phyloP scores from a whole-genome alignment of 1,140 invertebrate genomes.

The Galendromus occidentalis region DNA sequence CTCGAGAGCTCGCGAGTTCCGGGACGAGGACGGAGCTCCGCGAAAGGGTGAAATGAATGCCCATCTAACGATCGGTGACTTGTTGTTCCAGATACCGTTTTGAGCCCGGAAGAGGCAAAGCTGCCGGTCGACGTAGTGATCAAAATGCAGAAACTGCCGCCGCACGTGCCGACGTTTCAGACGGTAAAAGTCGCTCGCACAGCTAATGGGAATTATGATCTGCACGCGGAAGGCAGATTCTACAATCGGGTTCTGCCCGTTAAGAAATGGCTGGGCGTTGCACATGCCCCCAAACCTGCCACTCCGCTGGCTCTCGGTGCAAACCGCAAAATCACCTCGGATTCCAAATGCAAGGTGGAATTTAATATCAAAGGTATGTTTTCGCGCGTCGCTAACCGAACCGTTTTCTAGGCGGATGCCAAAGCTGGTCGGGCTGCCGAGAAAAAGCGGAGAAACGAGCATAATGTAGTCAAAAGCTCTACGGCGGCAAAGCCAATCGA shows the following conservation, averaged over 20 bases:
- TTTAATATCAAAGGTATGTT: constrained; percentile 11
- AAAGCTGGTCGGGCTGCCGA: too few relatives aligned
- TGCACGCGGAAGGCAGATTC: constrained; percentile 3
- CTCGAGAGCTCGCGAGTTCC: too few relatives aligned
- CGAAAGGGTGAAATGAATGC: too few relatives aligned
- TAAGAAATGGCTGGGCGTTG: constrained; percentile 9
- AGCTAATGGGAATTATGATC: constrained; percentile 9
- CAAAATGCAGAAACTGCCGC: constrained; percentile 3
- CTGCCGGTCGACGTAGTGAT: neutral
- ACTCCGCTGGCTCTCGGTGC: neutral
- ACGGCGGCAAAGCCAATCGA: too few relatives aligned
- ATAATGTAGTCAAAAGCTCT: too few relatives aligned
- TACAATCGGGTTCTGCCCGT: neutral
- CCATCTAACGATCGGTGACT: neutral
- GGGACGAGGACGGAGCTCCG: too few relatives aligned
- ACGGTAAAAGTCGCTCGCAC: neutral
- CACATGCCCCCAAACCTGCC: neutral
- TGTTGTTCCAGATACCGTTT: neutral
- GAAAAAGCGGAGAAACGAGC: too few relatives aligned
- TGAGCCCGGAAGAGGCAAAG: neutral
- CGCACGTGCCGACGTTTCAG: neutral
- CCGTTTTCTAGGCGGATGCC: too few relatives aligned
- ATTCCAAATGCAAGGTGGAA: constrained; percentile 10
- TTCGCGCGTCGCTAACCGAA: neutral
- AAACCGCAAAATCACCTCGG: constrained; percentile 6